Evolutionary conservation across 2,797 vertebrate genomes (phyloP).

Genomic region (Enteromius mattozi): DNA sequence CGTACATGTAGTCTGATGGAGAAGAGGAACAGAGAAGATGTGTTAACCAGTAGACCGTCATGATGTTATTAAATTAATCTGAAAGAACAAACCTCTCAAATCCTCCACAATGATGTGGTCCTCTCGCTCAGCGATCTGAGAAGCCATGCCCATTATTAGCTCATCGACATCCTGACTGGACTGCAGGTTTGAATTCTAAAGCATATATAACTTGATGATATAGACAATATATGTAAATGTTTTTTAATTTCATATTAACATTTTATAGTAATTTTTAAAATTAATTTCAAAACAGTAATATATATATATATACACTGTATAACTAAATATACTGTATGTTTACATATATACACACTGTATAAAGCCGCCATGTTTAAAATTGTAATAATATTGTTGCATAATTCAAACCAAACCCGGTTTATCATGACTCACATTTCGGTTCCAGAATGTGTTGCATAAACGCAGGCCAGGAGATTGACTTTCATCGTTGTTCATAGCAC

Average conservation of each 20-base stretch:
- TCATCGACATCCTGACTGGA: constrained; percentile 79
- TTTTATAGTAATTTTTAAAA: neutral
- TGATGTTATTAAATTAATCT: neutral
- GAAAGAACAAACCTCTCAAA: constrained; percentile 83
- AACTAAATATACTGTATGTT: too few relatives aligned
- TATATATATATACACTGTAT: too few relatives aligned
- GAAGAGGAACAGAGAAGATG: neutral
- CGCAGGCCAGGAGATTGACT: constrained; percentile 79
- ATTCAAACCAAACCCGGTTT: neutral
- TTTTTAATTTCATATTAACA: neutral
- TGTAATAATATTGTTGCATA: neutral
- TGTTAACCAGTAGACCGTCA: neutral
- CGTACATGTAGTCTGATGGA: constrained; percentile 92
- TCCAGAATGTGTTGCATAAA: constrained; percentile 97
- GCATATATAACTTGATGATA: constrained; percentile 1
- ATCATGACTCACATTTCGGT: constrained; percentile 80
- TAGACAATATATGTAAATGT: neutral
- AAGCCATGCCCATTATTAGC: constrained; percentile 94
- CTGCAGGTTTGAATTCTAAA: constrained; percentile 79
- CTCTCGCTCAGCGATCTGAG: constrained; percentile 90
- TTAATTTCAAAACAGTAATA: neutral
- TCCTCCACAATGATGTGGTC: constrained; percentile 91
- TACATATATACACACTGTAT: too few relatives aligned
- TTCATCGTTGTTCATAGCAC: constrained; percentile 59
- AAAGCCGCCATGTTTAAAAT: neutral